phyloP scores from a whole-genome alignment of 2,113 vertebrate species.

The Paradisaea rubra region DNA sequence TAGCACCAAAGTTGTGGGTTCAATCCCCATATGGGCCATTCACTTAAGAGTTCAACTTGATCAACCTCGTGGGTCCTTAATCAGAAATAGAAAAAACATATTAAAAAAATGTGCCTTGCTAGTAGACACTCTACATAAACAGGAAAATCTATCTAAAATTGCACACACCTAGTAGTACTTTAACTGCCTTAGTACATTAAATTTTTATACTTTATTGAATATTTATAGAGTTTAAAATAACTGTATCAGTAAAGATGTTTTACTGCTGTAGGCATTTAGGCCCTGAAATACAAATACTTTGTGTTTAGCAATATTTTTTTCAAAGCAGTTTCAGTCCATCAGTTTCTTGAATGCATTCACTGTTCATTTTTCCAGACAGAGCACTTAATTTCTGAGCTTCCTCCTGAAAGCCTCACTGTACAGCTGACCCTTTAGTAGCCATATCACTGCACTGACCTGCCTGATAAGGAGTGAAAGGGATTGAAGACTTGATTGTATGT shows the following conservation, averaged over 20 bases:
- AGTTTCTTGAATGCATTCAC: neutral
- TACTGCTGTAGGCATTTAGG: neutral
- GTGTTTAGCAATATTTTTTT: neutral
- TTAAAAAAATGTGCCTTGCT: neutral
- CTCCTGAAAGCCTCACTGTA: neutral
- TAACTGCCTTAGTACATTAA: neutral
- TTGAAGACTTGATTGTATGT: constrained; percentile 5
- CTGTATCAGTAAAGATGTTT: neutral
- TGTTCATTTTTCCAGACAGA: constrained; percentile 11
- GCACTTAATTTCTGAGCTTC: constrained; percentile 1
- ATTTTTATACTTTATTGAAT: neutral
- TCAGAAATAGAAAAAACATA: neutral
- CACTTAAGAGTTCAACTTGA: too few species aligned
- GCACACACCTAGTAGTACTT: neutral
- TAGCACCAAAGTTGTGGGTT: neutral
- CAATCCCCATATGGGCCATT: neutral
- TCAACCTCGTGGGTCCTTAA: neutral
- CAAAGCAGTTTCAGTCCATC: neutral
- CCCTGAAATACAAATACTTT: neutral
- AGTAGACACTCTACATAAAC: neutral
- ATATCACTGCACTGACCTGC: neutral
- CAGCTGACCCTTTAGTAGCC: neutral
- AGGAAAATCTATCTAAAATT: neutral
- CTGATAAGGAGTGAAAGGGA: neutral
- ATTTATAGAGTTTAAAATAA: neutral